A percentile compares a stretch with the other conserved stretches of the same genome.
phyloP scores from a whole-genome alignment of 2,888 invertebrate species.

The Temnothorax unifasciatus region DNA sequence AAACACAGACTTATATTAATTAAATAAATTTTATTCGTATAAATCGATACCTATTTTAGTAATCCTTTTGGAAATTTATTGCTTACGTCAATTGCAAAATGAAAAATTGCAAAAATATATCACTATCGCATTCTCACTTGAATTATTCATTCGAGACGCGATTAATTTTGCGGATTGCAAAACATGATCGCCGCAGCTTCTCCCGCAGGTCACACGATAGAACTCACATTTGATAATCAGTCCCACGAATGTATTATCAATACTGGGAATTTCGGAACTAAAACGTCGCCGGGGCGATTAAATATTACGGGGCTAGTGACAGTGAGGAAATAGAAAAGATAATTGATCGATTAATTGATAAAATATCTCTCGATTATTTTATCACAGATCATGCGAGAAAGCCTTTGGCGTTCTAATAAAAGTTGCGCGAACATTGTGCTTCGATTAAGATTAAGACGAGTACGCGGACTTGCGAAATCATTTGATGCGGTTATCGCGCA shows the following conservation, averaged over 20 bases:
- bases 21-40: neutral
- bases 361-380: neutral
- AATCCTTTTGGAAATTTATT: neutral
- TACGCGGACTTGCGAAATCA: conserved; percentile 27
- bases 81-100: neutral
- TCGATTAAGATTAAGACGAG: neutral
- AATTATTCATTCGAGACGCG: neutral
- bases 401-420: neutral
- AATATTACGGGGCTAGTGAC: neutral
- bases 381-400: neutral
- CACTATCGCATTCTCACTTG: neutral
- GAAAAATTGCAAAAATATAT: neutral
- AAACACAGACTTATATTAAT: neutral
- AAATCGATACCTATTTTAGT: neutral
- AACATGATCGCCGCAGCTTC: conserved; percentile 1
- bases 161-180: conserved; percentile 16
- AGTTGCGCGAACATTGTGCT: neutral
- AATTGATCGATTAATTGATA: neutral
- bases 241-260: conserved; percentile 4
- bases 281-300: neutral
- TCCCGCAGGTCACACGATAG: conserved; percentile 6
- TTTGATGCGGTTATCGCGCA: conserved; percentile 29
- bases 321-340: neutral
- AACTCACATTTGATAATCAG: conserved; percentile 30
- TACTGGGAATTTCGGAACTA: neutral